A percentile compares a stretch with the other conserved stretches of the same genome.
Evolutionary conservation across 2,113 vertebrate genomes (phyloP).

Genomic region (Muntiacus reevesi): DNA sequence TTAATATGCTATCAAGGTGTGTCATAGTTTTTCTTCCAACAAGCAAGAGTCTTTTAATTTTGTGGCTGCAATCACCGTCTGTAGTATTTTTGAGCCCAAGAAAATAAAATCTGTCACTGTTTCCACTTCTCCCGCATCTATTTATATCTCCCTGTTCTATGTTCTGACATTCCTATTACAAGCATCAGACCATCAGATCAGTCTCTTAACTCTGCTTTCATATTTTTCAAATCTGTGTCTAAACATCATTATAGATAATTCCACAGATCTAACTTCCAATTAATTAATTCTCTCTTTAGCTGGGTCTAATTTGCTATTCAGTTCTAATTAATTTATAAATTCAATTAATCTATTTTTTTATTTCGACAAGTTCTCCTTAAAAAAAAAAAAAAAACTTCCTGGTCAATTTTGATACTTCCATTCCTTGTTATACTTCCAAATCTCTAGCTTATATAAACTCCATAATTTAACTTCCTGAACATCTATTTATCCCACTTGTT

Average conservation of each 20-base stretch:
- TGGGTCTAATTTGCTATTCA: not conserved
- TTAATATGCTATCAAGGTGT: not conserved
- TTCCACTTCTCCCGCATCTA: not conserved
- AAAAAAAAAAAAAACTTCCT: not conserved
- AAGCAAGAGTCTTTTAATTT: not conserved
- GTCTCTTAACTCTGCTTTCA: not conserved
- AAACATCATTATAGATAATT: not conserved
- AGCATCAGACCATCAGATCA: not conserved
- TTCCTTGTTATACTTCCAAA: not conserved
- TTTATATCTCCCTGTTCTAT: not conserved
- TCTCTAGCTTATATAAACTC: not conserved
- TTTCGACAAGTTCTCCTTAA: not conserved
- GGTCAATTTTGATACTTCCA: not conserved
- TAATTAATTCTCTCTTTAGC: not conserved
- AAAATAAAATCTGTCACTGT: not conserved
- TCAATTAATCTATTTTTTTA: not conserved
- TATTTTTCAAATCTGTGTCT: not conserved
- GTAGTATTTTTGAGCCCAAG: not conserved
- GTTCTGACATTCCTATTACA: not conserved
- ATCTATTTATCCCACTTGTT: not conserved
- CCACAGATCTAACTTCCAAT: not conserved
- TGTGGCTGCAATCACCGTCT: not conserved
- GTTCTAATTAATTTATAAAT: slow-evolving; percentile 21
- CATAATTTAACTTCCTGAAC: not conserved
- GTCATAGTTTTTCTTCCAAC: not conserved